Conservation (phyloP, 35 echinoderm and acorn worm genomes). For the Stichopus chloronotus region DNA sequence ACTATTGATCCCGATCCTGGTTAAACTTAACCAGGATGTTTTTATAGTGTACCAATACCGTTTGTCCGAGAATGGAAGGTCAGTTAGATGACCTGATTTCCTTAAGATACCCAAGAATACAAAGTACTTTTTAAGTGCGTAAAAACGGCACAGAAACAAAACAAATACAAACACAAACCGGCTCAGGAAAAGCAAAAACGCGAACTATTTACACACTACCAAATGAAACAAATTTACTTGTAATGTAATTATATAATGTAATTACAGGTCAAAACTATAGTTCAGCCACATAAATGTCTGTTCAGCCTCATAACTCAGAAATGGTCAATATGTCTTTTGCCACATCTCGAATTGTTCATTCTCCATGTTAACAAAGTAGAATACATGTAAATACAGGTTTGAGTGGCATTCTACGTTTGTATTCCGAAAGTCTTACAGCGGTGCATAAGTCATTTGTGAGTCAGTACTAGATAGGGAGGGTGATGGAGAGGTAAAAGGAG, state of each 20-base stretch:
- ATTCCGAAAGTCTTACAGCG: constrained; percentile 1
- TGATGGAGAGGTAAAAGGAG: constrained; percentile 21
- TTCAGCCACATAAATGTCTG: background rate
- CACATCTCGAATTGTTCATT: constrained; percentile 16
- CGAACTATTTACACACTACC: too few species aligned
- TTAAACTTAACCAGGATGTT: too few species aligned
- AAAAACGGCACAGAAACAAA: too few species aligned
- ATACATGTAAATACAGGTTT: constrained; percentile 17
- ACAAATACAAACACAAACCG: too few species aligned
- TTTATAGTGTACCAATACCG: constrained; percentile 2
- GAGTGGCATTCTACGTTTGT: constrained; percentile 9
- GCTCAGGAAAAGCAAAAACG: too few species aligned
- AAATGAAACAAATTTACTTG: too few species aligned
- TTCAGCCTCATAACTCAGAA: constrained; percentile 15
- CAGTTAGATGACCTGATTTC: constrained; percentile 8
- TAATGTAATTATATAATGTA: constrained; percentile 13
- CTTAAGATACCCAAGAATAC: background rate
- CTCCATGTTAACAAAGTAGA: constrained; percentile 6
- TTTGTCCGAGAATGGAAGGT: constrained; percentile 7
- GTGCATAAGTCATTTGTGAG: constrained; percentile 17
- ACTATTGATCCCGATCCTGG: too few species aligned
- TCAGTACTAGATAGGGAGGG: constrained; percentile 6
- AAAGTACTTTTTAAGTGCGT: too few species aligned
- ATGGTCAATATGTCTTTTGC: constrained; percentile 9
- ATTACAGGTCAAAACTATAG: constrained; percentile 17